Percentiles rank a stretch among this genome's conserved stretches.
Conservation (phyloP, 1,140 invertebrate genomes). For the Theocolax elegans region DNA sequence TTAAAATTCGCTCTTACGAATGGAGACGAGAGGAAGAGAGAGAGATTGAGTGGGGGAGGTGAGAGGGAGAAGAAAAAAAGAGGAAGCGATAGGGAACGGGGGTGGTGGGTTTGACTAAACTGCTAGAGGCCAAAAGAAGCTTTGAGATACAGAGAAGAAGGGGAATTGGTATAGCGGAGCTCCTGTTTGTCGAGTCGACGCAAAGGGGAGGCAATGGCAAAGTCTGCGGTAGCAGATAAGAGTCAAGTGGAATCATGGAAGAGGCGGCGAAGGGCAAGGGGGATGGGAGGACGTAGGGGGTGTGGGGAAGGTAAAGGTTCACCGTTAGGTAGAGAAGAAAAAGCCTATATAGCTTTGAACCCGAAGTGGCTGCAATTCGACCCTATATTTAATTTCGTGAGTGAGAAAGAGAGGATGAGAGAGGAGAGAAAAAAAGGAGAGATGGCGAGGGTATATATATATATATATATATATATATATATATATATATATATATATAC, state of each 20-base stretch:
- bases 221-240: slow-evolving; percentile 63
- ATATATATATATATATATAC: no score
- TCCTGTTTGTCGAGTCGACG: slow-evolving; percentile 57
- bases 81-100: not conserved
- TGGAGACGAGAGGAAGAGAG: not conserved
- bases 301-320: slow-evolving; percentile 17
- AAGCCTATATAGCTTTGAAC: slow-evolving; percentile 51
- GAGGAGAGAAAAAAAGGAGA: not conserved
- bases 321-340: no score
- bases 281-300: slow-evolving; percentile 24
- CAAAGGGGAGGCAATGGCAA: slow-evolving; percentile 41
- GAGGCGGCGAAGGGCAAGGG: slow-evolving; percentile 9
- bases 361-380: slow-evolving; percentile 61
- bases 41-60: not conserved
- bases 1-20: not conserved
- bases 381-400: slow-evolving; percentile 66
- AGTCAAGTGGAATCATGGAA: slow-evolving; percentile 42
- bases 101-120: not conserved
- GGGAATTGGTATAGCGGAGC: slow-evolving; percentile 45
- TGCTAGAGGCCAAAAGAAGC: slow-evolving; percentile 40
- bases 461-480: no score
- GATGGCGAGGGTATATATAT: slow-evolving; percentile 33
- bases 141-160: slow-evolving; percentile 51
- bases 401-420: slow-evolving; percentile 34
- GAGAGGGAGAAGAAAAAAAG: slow-evolving; percentile 8